Evolutionary conservation across 2,113 vertebrate species (phyloP).

Genomic region (Lontra canadensis): DNA sequence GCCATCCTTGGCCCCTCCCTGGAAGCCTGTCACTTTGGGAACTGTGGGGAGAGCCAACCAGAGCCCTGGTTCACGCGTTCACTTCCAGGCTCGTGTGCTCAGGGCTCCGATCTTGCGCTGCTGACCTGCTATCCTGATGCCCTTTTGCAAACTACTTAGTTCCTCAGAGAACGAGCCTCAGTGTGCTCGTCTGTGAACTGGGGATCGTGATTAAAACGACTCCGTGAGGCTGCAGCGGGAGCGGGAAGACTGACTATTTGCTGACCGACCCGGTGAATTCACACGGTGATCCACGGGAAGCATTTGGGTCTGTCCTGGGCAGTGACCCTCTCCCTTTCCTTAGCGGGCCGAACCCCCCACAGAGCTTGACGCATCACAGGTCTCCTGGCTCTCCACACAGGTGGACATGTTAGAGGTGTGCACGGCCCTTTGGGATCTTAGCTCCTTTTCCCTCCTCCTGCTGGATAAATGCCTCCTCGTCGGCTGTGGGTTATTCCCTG

Average conservation of each 20-base stretch:
- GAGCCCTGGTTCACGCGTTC: not conserved
- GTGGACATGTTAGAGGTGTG: not conserved
- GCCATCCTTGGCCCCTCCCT: accelerated
- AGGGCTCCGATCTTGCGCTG: not conserved
- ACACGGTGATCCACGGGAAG: accelerated
- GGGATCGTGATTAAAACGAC: not conserved
- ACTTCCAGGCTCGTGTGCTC: not conserved
- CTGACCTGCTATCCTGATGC: not conserved
- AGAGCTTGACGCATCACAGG: accelerated
- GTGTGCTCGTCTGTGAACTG: not conserved
- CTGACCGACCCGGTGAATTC: not conserved
- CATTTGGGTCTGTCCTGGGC: not conserved
- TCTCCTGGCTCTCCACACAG: not conserved
- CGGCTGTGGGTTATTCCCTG: not conserved
- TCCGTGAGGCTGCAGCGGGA: not conserved
- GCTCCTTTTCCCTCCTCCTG: not conserved
- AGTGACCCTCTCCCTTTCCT: accelerated
- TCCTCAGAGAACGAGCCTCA: not conserved
- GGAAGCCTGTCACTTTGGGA: not conserved
- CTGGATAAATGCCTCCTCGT: not conserved
- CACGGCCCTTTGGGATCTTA: not conserved
- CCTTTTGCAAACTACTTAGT: not conserved
- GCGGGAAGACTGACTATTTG: not conserved
- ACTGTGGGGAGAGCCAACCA: not conserved
- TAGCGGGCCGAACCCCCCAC: not conserved